Base-by-base conservation (phyloP, 2,888 invertebrate genomes). In the Augiades crinisus region DNA sequence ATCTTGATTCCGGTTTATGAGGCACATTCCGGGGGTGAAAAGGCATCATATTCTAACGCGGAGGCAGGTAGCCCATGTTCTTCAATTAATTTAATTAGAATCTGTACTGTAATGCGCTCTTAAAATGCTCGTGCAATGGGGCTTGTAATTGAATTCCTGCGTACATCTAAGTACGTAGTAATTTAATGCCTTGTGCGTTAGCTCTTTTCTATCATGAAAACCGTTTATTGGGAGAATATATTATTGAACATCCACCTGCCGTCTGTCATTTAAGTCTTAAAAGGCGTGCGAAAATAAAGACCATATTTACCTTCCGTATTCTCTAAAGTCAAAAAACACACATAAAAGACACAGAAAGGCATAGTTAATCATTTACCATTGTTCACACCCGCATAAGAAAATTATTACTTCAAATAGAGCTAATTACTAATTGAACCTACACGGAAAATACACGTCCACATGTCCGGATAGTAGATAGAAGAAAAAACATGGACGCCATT, bases 61-160 rank as follows among this genome's bases (percentile, higher is more conserved):
- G 22, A 46, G 24, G 53, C 61, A 66, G 63, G 68, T 68, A 67
- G 66, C 65, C 60, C 60, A 63, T 68, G 64, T 65, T 65, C 62
- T 72, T 68, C 61, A 68, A 72, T 75, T 70, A 66, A 63, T 65
- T 64, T 65, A 57, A 67, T 65, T 62, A 57, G 49, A 61, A 61
- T 61, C 54, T 53, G n/a, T n/a, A 45, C 53, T 62, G 57, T 61
- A 59, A 63, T 56, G 55, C 53, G 41, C 53, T 52, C 57, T 59
- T 55, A 54, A 60, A 57, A 53, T 43, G 43, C 36, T 31, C 47
- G 37, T 24, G 33, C 44, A 55, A 45, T 47, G 38, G 51, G n/a
- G 16, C 34, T 17, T 45, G 36, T 54, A 50, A 50, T 54, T 54
- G 45, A 54, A 46, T 41, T 50, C 45, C 24, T 45, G 34, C 22